Evolutionary conservation across 2,113 vertebrate genomes (phyloP), one percentile per base, ranked within the genome.

Genomic region (Tragulus kanchil): DNA sequence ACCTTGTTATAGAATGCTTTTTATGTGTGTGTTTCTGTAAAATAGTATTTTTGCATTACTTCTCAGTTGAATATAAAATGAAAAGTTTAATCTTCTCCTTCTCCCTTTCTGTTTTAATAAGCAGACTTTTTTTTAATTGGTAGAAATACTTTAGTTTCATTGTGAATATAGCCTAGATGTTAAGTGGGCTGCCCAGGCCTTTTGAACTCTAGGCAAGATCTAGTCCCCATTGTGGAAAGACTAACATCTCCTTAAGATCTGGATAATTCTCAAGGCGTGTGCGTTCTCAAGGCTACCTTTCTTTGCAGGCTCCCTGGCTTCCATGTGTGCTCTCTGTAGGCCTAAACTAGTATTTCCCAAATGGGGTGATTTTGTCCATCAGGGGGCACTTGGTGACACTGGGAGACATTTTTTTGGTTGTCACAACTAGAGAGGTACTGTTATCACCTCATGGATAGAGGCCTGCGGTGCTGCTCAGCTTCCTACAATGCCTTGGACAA

Each of bases 11-110:
- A 85, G 88, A 97, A 45, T 52, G 61, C 36, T 67, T 28, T 71
- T 28, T 88, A 13, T 8, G 0, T 54, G 3, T 64, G 36, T 83
- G 13, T 52, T 58, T 52, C 48, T 90, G 50, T 75, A 48, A 79
- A 71, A 42, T 85, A 42, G 50, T 62, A 81, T 54, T 94, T 94
- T 92, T 97, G 21, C 48, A 23, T 83, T 75, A 69, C n/a, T 89
- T 78, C 45, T 77, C 21, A n/a, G 5, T 71, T 54, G 26, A 31
- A 36, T 36, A 36, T 36, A 50, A 73, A 64, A 84, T 92, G 52
- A 9, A 90, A 67, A 19, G 3, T 82, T 65, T 69, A 71, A 26
- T 94, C 13, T 77, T 77, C 1, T 9, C 28, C 5, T 54, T 78
- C 31, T 82, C 52, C 15, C 15, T 85, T 79, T 69, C 58, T 36